Evolutionary conservation across 2,888 invertebrate genomes (phyloP).

Genomic region (Auanema sp.): DNA sequence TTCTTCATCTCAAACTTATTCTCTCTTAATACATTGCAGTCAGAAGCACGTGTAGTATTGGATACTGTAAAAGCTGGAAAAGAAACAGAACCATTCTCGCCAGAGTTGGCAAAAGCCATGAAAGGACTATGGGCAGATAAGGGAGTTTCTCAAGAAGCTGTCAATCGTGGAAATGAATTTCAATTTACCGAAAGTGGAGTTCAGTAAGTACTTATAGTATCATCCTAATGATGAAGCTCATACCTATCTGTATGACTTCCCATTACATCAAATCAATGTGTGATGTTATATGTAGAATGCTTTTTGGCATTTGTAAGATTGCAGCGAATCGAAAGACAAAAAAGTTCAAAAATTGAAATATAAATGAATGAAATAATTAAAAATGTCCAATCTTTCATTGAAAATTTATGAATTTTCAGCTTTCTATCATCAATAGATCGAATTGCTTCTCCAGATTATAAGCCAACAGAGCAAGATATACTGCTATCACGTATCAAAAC

Average conservation of each 20-base stretch:
- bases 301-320: background rate
- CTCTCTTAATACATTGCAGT: constrained; percentile 23
- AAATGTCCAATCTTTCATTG: background rate
- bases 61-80: constrained; percentile 59
- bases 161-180: constrained; percentile 55
- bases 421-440: constrained; percentile 58
- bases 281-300: no score
- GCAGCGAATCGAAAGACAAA: no score
- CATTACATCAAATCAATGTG: no score
- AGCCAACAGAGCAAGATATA: constrained; percentile 62
- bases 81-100: constrained; percentile 57
- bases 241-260: no score
- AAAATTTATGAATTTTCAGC: constrained; percentile 40
- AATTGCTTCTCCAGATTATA: constrained; percentile 50
- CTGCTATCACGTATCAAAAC: constrained; percentile 62
- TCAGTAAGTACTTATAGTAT: constrained; percentile 43
- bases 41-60: constrained; percentile 50
- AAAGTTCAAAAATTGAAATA: constrained; percentile 10
- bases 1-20: background rate
- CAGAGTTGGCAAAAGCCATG: constrained; percentile 51
- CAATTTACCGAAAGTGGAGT: constrained; percentile 59
- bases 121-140: constrained; percentile 52
- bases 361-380: constrained; percentile 5
- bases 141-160: constrained; percentile 39
- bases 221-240: no score